Base-by-base conservation (phyloP, 2,888 invertebrate genomes). In the Meganola albula region DNA sequence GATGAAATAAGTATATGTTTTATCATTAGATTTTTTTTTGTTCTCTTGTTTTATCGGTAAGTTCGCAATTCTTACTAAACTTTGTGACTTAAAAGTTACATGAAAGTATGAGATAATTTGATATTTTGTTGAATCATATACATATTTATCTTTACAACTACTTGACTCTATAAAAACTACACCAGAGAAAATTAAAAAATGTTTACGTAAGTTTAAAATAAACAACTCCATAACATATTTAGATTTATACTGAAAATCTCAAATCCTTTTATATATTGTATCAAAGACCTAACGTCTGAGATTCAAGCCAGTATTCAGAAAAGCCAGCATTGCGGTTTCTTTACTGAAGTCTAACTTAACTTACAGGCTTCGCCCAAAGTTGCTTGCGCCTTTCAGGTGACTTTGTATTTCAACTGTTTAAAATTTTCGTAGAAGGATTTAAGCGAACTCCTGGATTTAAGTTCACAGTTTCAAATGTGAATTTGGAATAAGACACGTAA, bases 221-320 rank as follows among this genome's bases (percentile, higher is more conserved):
- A n/a, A n/a, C n/a, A n/a, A n/a, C n/a, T n/a, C n/a, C n/a, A n/a
- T n/a, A n/a, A n/a, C n/a, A n/a, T n/a, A n/a, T n/a, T n/a, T n/a
- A n/a, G n/a, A n/a, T n/a, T n/a, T n/a, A n/a, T n/a, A 10, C 31
- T 27, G 11, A 35, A 43, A 41, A 32, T 26, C 38, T 34, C 27
- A 36, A 39, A 40, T 43, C 36, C 47, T 53, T 58, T 42, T 35
- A 39, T 48, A 49, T 51, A 47, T 56, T 63, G 66, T 68, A 56
- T 53, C 48, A 56, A 44, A 52, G 40, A 32, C 57, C 63, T 50
- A 64, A 60, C 59, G 47, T 57, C 54, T 53, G 61, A 73, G 76
- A 78, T 78, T 77, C 78, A 78, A 79, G 66, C 65, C 64, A 63
- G 72, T 73, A 74, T 66, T 77, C 76, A 79, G 75, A 74, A 73